A percentile compares a stretch with the other conserved stretches of the same genome.
Evolutionary conservation across 2,888 invertebrate species (phyloP).

Genomic region (Emesis furor): DNA sequence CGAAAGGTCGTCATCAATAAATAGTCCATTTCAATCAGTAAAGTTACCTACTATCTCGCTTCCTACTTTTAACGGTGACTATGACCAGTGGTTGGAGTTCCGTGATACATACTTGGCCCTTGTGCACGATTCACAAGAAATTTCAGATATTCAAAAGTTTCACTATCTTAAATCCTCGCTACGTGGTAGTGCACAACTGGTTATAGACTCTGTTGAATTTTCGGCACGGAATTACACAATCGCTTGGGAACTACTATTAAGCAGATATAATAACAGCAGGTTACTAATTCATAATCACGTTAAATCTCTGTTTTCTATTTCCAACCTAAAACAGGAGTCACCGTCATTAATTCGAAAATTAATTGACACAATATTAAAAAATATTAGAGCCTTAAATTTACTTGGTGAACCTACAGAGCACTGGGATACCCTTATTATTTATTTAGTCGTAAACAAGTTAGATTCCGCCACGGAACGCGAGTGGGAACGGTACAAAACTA

Average conservation of each 20-base stretch:
- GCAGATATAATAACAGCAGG: constrained; percentile 46
- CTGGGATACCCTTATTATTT: constrained; percentile 61
- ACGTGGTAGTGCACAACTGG: constrained; percentile 30
- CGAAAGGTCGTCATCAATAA: not conserved
- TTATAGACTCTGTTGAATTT: constrained; percentile 45
- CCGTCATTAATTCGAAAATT: constrained; percentile 49
- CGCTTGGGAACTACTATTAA: constrained; percentile 48
- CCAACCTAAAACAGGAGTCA: constrained; percentile 54
- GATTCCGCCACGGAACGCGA: constrained; percentile 63
- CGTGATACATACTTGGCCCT: constrained; percentile 9
- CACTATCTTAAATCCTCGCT: constrained; percentile 47
- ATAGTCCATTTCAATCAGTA: not conserved
- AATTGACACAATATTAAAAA: constrained; percentile 57
- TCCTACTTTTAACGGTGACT: not conserved
- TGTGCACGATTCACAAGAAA: not conserved
- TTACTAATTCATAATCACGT: constrained; percentile 40
- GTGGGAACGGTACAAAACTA: constrained; percentile 57
- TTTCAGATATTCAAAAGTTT: constrained; percentile 40
- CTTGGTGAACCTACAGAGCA: constrained; percentile 53
- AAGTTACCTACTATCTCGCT: constrained; percentile 20
- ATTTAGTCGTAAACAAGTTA: constrained; percentile 63
- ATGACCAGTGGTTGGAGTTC: constrained; percentile 1
- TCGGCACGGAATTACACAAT: constrained; percentile 43
- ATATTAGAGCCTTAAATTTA: constrained; percentile 62
- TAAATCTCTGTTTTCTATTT: constrained; percentile 41